Evolutionary conservation across 2,113 vertebrate species (phyloP).

Genomic region (Macaca nemestrina): DNA sequence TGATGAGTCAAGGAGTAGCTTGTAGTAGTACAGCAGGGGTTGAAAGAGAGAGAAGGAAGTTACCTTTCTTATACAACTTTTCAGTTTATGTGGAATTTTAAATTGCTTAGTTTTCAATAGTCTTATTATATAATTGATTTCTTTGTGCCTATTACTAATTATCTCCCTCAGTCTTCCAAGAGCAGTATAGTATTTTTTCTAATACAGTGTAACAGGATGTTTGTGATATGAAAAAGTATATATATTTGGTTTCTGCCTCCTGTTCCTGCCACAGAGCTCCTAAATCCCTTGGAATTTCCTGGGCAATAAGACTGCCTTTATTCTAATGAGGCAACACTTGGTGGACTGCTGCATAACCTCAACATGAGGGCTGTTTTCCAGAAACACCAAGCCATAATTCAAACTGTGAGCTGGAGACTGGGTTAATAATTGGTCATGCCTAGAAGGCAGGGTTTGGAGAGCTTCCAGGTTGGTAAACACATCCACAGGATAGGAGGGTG

Average conservation of each 20-base stretch:
- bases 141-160: neutral
- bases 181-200: neutral
- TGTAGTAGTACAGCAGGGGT: rapidly evolving
- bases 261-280: neutral
- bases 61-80: neutral
- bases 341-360: neutral
- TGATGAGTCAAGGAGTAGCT: neutral
- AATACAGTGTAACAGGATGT: neutral
- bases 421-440: neutral
- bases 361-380: neutral
- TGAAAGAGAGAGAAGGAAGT: neutral
- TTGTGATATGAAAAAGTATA: neutral
- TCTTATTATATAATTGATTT: neutral
- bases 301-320: neutral
- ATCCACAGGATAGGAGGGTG: too few relatives aligned
- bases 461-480: neutral
- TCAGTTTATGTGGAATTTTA: neutral
- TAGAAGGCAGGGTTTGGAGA: neutral
- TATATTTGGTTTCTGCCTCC: neutral
- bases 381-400: neutral
- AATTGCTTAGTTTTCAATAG: slow-evolving; percentile 15
- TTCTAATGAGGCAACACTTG: neutral
- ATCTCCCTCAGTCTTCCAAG: neutral
- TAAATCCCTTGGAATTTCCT: neutral
- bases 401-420: neutral